A percentile compares a stretch with the other conserved stretches of the same genome.
Conservation (phyloP, 2,797 vertebrate species). For the Pristis pectinata region DNA sequence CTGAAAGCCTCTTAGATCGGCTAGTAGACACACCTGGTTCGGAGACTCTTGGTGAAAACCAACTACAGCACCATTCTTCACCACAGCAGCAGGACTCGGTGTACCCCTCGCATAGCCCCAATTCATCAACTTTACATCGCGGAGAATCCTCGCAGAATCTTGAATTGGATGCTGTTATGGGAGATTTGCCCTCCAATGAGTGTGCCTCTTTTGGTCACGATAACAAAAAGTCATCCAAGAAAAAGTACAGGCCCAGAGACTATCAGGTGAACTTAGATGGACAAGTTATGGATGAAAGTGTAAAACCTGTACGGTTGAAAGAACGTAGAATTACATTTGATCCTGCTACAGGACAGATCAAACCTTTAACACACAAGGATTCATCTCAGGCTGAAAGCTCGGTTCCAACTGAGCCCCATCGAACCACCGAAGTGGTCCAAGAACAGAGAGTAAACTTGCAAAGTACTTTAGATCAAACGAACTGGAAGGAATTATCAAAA, state of each 20-base stretch:
- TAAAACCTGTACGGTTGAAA: conserved; percentile 79
- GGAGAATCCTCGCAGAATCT: conserved; percentile 53
- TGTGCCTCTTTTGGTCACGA: conserved; percentile 60
- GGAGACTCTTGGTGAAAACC: conserved; percentile 50
- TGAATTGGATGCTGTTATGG: conserved; percentile 56
- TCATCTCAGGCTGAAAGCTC: conserved; percentile 64
- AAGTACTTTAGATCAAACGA: conserved; percentile 82
- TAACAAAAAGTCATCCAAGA: conserved; percentile 65
- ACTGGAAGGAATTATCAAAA: conserved; percentile 86
- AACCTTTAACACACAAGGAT: conserved; percentile 73
- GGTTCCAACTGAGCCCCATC: conserved; percentile 57
- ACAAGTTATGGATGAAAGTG: conserved; percentile 58
- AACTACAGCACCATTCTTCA: conserved; percentile 58
- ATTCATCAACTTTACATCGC: conserved; percentile 45
- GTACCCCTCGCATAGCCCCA: conserved; percentile 48
- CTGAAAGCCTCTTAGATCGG: conserved; percentile 57
- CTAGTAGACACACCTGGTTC: conserved; percentile 53
- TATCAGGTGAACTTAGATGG: conserved; percentile 61
- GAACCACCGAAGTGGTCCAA: conserved; percentile 61
- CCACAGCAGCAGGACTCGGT: conserved; percentile 52
- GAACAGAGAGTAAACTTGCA: conserved; percentile 63
- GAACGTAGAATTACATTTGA: conserved; percentile 83
- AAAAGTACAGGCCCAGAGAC: conserved; percentile 69
- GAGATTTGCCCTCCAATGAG: conserved; percentile 45
- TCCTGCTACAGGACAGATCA: conserved; percentile 80